phyloP scores from a whole-genome alignment of 2,888 invertebrate species.

The Labia minor region DNA sequence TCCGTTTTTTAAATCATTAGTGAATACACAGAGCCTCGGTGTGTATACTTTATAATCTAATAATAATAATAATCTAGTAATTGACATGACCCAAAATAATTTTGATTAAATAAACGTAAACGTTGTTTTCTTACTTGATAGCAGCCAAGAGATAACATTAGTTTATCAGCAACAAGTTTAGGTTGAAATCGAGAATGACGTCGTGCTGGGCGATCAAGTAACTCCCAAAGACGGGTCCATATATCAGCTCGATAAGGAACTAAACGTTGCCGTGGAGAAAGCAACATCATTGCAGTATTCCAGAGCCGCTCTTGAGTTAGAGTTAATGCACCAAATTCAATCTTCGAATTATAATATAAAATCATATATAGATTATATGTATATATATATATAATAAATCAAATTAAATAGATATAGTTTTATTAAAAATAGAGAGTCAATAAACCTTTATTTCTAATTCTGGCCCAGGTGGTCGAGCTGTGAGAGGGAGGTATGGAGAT shows the following conservation, averaged over 20 bases:
- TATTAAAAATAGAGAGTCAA: no score
- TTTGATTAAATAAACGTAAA: no score
- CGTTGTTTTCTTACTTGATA: slow-evolving; percentile 56
- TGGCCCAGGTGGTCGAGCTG: slow-evolving; percentile 47
- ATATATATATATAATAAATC: no score
- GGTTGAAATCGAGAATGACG: slow-evolving; percentile 54
- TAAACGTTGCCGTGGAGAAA: slow-evolving; percentile 72
- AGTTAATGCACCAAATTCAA: slow-evolving; percentile 32
- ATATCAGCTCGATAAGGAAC: slow-evolving; percentile 71
- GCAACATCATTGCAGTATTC: slow-evolving; percentile 71
- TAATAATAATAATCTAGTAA: no score
- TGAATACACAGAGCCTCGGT: background rate
- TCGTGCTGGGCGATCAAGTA: slow-evolving; percentile 46
- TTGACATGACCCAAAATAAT: no score
- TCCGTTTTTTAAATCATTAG: no score
- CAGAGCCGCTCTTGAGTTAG: slow-evolving; percentile 64
- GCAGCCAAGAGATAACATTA: slow-evolving; percentile 68
- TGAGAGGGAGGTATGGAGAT: slow-evolving; percentile 59
- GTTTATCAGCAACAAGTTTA: slow-evolving; percentile 61
- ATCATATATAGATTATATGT: background rate
- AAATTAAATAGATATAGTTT: background rate
- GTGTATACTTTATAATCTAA: no score
- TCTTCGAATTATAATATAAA: background rate
- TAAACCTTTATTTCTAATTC: slow-evolving; percentile 54
- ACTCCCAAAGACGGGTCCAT: slow-evolving; percentile 73